Evolutionary conservation across 2,797 vertebrate genomes (phyloP).

Genomic region (Coccyzus lansbergi): DNA sequence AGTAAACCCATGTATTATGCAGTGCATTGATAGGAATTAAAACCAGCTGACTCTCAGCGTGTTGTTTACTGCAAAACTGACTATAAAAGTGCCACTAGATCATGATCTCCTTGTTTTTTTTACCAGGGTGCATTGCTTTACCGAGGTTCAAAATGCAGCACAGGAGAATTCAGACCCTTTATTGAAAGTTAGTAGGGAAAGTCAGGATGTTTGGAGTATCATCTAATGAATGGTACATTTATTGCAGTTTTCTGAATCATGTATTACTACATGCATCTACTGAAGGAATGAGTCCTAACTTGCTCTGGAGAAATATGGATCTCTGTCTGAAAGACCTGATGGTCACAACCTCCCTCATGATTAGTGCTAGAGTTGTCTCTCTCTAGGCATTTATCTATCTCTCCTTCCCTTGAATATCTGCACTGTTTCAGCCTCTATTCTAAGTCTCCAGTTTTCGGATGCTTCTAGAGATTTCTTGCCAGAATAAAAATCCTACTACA

Average conservation of each 20-base stretch:
- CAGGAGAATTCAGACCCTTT: not conserved
- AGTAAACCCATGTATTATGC: not conserved
- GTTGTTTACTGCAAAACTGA: not conserved
- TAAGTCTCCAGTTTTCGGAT: not conserved
- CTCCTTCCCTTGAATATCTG: not conserved
- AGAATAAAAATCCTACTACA: not conserved
- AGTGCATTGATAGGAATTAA: not conserved
- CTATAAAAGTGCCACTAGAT: not conserved
- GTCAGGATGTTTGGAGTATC: not conserved
- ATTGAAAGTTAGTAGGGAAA: not conserved
- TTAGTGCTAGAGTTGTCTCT: not conserved
- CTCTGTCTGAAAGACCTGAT: not conserved
- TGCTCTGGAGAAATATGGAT: not conserved
- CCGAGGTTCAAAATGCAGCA: not conserved
- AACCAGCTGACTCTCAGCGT: not conserved
- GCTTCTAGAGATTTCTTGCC: not conserved
- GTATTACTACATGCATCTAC: not conserved
- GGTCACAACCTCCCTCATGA: not conserved
- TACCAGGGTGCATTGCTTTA: not conserved
- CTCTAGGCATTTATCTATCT: not conserved
- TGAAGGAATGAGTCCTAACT: not conserved
- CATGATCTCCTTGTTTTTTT: fast-evolving
- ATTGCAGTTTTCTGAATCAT: not conserved
- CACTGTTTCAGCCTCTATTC: not conserved
- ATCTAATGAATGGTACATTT: not conserved